Evolutionary conservation across 2,797 vertebrate genomes (phyloP).

Genomic region (Malurus leucopterus): DNA sequence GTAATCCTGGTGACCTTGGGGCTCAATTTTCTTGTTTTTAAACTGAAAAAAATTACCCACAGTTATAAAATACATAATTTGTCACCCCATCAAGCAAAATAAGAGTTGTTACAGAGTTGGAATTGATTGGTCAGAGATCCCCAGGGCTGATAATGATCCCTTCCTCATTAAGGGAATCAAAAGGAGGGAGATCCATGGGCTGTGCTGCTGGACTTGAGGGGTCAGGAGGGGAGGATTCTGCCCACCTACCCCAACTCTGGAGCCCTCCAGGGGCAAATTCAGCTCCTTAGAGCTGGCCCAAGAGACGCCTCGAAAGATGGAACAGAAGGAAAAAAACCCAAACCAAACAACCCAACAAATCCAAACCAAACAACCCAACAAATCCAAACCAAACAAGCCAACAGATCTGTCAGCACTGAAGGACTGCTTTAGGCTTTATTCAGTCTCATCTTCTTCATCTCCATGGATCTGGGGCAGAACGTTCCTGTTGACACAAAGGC

Average conservation of each 20-base stretch:
- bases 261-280: background rate
- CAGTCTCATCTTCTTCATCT: background rate
- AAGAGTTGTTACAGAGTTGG: background rate
- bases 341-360: background rate
- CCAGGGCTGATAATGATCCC: background rate
- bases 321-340: background rate
- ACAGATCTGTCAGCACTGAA: background rate
- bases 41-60: background rate
- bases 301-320: background rate
- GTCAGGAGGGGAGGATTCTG: background rate
- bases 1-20: background rate
- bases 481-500: background rate
- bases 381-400: background rate
- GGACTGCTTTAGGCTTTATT: background rate
- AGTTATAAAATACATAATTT: background rate
- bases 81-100: background rate
- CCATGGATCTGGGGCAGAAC: background rate
- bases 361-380: background rate
- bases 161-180: background rate
- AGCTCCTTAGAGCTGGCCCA: background rate
- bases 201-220: background rate
- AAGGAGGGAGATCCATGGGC: background rate
- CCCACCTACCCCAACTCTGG: background rate
- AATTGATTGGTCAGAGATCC: slow-evolving; percentile 31
- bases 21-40: background rate